Base-by-base conservation (phyloP, 2,113 vertebrate species). In the Cephalopholis sonnerati region DNA sequence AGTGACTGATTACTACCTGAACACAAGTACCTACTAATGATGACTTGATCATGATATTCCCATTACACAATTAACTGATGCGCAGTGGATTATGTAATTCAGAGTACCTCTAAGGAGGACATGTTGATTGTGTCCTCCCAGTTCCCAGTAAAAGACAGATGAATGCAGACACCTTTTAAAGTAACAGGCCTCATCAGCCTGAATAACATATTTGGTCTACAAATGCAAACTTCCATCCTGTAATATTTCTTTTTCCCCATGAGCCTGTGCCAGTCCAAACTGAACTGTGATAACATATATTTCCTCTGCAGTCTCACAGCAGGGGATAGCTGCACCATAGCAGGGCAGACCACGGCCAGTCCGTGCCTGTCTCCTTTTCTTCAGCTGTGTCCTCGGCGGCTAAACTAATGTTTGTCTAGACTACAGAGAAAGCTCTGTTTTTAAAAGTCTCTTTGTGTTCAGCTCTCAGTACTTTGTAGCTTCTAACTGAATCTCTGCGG, bases 261-360 rank as follows among this genome's bases (percentile, higher is more conserved):
- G n/a, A 27, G 10, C 39, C 13, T 4, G 15, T 62, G 58, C 50
- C 59, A 70, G n/a, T 51, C 17, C 58, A 51, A 67, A 62, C 44
- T 32, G 6, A 46, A 24, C 63, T n/a, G 24, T 67, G 39, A 73
- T 61, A 7, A 24, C 46, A 66, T 70, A 12, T 2, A 17, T 78
- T 83, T 78, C 18, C 29, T 53, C 20, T 53, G 20, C 46, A 70
- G 16, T 41, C 24, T 27, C 54, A 51, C 61, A 72, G 68, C 32
- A 32, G 50, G 76, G 22, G 44, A 22, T 9, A 24, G 25, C 46
- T 32, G 17, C 16, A 24, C 22, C 7, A 10, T 44, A 51, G 54
- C 44, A 55, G 62, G 29, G 16, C 44, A 0, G 16, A 71, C 27
- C 18, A 25, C n/a, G 2, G 70, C 54, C 24, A 55, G 66, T n/a